Evolutionary conservation across 2,888 invertebrate genomes (phyloP).

Genomic region (Punctoribates punctum): DNA sequence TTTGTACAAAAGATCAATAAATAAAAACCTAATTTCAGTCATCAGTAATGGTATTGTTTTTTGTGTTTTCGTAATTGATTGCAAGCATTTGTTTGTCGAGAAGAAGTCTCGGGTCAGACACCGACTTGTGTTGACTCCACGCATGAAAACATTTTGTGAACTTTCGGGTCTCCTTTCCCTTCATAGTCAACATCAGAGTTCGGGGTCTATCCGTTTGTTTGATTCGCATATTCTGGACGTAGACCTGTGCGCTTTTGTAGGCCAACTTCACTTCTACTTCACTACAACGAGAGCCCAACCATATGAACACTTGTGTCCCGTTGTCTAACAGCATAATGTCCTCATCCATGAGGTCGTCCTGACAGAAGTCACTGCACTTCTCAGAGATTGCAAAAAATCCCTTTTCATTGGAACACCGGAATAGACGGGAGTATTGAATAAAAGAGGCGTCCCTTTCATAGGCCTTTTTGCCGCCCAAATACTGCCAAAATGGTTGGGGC

Average conservation of each 20-base stretch:
- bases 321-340: slow-evolving; percentile 99
- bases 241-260: slow-evolving; percentile 97
- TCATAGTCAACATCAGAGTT: slow-evolving; percentile 88
- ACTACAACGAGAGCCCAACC: slow-evolving; percentile 93
- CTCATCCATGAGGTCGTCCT: slow-evolving; percentile 98
- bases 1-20: slow-evolving; percentile 6
- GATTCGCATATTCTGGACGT: slow-evolving; percentile 92
- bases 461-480: slow-evolving; percentile 81
- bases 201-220: slow-evolving; percentile 87
- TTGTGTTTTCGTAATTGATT: slow-evolving; percentile 39
- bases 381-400: slow-evolving; percentile 99
- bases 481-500: slow-evolving; percentile 97
- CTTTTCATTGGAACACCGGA: slow-evolving; percentile 98
- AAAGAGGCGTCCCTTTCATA: slow-evolving; percentile 85
- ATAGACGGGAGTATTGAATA: slow-evolving; percentile 87
- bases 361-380: slow-evolving; percentile 97
- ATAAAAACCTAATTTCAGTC: not conserved
- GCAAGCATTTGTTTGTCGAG: slow-evolving; percentile 39
- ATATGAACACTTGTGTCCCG: slow-evolving; percentile 94
- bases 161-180: slow-evolving; percentile 88
- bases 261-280: slow-evolving; percentile 99
- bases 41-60: not conserved
- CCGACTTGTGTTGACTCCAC: slow-evolving; percentile 85
- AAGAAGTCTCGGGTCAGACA: slow-evolving; percentile 59
- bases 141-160: slow-evolving; percentile 99